Evolutionary conservation across 2,113 vertebrate species (phyloP).

Genomic region (Nycticryphes semicollaris): DNA sequence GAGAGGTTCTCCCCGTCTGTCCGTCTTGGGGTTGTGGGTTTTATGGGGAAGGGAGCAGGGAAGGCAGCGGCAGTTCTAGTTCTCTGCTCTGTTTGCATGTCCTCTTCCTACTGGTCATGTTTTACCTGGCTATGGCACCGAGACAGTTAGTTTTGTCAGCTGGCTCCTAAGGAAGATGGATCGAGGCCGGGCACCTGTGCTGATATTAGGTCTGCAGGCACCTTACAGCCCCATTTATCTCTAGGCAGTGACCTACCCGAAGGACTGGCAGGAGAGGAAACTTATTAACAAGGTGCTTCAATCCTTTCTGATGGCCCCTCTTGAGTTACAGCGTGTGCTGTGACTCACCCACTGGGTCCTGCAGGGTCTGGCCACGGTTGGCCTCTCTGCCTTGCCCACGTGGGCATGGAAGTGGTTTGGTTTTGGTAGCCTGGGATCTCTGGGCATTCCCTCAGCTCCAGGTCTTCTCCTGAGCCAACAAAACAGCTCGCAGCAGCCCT

Average conservation of each 20-base stretch:
- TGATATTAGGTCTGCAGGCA: slow-evolving; percentile 17
- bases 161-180: slow-evolving; percentile 43
- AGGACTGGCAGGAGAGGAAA: slow-evolving; percentile 16
- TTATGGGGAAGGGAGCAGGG: neutral
- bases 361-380: neutral
- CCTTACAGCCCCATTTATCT: slow-evolving; percentile 43
- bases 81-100: neutral
- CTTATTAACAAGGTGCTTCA: slow-evolving; percentile 47
- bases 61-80: neutral
- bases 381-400: fast-evolving
- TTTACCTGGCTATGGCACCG: neutral
- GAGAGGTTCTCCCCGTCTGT: neutral
- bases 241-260: slow-evolving; percentile 17
- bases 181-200: neutral
- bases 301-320: neutral
- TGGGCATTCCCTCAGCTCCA: neutral
- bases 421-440: neutral
- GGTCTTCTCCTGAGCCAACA: neutral
- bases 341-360: neutral
- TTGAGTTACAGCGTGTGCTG: neutral
- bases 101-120: neutral
- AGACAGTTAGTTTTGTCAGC: neutral
- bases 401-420: neutral
- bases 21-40: neutral
- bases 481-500: neutral